A percentile compares a stretch with the other conserved stretches of the same genome.
phyloP scores from a whole-genome alignment of 1,140 invertebrate species.

The Brachionus calyciflorus region DNA sequence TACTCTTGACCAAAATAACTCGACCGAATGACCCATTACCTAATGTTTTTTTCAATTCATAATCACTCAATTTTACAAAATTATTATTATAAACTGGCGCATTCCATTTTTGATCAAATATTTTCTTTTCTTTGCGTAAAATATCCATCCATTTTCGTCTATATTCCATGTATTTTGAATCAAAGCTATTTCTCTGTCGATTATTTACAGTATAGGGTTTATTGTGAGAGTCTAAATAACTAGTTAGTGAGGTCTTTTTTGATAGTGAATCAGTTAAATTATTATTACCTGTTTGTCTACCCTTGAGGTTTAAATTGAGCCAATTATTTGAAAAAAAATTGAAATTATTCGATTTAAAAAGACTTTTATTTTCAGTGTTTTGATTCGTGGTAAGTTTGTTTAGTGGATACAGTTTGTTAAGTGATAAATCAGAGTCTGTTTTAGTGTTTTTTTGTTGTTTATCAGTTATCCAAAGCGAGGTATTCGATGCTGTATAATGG shows the following conservation, averaged over 20 bases:
- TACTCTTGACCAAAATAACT: constrained; percentile 42
- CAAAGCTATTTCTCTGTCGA: not conserved
- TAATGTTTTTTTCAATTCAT: constrained; percentile 24
- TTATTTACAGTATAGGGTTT: constrained; percentile 12
- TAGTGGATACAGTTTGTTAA: constrained; percentile 7
- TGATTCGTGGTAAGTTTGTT: constrained; percentile 22
- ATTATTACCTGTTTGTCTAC: not conserved
- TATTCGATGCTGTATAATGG: constrained; percentile 20
- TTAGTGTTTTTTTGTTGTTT: too few species aligned
- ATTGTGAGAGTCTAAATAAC: not conserved
- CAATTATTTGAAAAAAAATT: constrained; percentile 38
- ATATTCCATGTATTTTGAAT: constrained; percentile 41
- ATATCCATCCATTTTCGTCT: constrained; percentile 44
- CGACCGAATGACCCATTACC: constrained; percentile 43
- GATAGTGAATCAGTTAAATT: not conserved
- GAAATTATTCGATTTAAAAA: not conserved
- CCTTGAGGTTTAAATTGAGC: constrained; percentile 35
- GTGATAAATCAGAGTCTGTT: not conserved
- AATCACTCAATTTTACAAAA: constrained; percentile 1
- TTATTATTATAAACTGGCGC: not conserved
- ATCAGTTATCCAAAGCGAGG: constrained; percentile 28
- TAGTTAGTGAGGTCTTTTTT: constrained; percentile 12
- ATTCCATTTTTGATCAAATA: constrained; percentile 24
- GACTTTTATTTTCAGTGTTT: not conserved
- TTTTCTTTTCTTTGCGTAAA: constrained; percentile 22